Percentiles rank a stretch among this genome's conserved stretches.
Conservation (phyloP, 1,140 invertebrate species). For the Drosophila setifemur region DNA sequence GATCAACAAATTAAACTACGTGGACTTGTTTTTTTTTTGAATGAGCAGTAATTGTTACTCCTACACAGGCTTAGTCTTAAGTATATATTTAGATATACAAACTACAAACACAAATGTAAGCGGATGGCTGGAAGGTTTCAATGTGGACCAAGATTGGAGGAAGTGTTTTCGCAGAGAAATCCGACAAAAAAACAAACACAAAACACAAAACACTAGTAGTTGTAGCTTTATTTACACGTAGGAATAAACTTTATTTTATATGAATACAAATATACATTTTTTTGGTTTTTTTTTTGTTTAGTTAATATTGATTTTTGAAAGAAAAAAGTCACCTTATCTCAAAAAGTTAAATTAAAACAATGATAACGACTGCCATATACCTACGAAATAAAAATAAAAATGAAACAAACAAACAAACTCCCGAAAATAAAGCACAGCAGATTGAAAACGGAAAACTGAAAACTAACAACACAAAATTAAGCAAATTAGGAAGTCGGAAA, state of each 20-base stretch:
- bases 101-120: constrained; percentile 1
- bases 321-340: constrained; percentile 69
- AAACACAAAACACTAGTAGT: constrained; percentile 4
- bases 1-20: constrained; percentile 58
- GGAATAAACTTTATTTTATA: not conserved
- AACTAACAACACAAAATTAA: constrained; percentile 3
- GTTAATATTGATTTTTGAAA: constrained; percentile 49
- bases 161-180: no score
- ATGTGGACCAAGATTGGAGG: constrained; percentile 28
- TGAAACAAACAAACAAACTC: constrained; percentile 10
- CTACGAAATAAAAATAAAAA: constrained; percentile 33
- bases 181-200: not conserved
- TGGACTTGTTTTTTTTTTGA: constrained; percentile 36
- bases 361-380: constrained; percentile 74
- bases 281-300: constrained; percentile 48
- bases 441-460: not conserved
- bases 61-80: constrained; percentile 49
- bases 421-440: constrained; percentile 9
- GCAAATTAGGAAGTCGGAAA: not conserved
- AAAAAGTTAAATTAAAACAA: constrained; percentile 46
- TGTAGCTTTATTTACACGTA: constrained; percentile 1
- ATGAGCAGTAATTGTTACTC: constrained; percentile 41
- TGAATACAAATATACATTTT: constrained; percentile 2
- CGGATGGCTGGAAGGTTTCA: constrained; percentile 17
- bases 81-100: constrained; percentile 2